phyloP scores from a whole-genome alignment of 1,140 invertebrate species.

The Drosophila orosa region DNA sequence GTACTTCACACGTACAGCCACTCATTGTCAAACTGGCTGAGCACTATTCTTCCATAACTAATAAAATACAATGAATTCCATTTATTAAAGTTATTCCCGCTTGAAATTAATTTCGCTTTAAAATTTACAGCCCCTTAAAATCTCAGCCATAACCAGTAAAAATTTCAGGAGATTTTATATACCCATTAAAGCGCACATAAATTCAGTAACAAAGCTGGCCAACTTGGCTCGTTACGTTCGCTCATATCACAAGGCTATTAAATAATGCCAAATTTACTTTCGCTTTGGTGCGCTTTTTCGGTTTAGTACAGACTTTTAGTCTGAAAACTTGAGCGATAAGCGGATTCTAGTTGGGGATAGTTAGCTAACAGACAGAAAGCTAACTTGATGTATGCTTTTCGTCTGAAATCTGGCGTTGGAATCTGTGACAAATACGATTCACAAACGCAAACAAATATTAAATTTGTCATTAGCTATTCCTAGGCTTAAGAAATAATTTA shows the following conservation, averaged over 20 bases:
- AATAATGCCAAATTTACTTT: constrained; percentile 43
- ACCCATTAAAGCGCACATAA: constrained; percentile 57
- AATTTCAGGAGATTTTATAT: constrained; percentile 28
- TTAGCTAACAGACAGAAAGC: constrained; percentile 11
- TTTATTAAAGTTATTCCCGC: constrained; percentile 2
- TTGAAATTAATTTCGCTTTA: constrained; percentile 27
- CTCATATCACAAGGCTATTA: constrained; percentile 49
- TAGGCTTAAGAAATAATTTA: neutral
- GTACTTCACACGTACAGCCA: neutral
- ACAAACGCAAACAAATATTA: neutral
- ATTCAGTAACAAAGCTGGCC: constrained; percentile 48
- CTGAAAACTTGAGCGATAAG: constrained; percentile 32
- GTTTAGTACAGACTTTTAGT: constrained; percentile 13
- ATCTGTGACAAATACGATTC: constrained; percentile 10
- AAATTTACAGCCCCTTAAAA: constrained; percentile 56
- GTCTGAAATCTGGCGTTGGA: neutral
- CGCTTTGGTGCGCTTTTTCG: neutral
- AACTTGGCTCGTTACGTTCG: constrained; percentile 30
- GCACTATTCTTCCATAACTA: neutral
- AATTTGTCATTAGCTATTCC: constrained; percentile 9
- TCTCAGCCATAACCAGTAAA: constrained; percentile 14
- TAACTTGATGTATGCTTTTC: constrained; percentile 20
- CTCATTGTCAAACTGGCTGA: neutral
- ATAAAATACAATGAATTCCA: neutral
- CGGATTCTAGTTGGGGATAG: constrained; percentile 19